Evolutionary conservation across 2,113 vertebrate genomes (phyloP), one percentile per base, ranked within the genome.

Genomic region (Brachyhypopomus occidentalis): DNA sequence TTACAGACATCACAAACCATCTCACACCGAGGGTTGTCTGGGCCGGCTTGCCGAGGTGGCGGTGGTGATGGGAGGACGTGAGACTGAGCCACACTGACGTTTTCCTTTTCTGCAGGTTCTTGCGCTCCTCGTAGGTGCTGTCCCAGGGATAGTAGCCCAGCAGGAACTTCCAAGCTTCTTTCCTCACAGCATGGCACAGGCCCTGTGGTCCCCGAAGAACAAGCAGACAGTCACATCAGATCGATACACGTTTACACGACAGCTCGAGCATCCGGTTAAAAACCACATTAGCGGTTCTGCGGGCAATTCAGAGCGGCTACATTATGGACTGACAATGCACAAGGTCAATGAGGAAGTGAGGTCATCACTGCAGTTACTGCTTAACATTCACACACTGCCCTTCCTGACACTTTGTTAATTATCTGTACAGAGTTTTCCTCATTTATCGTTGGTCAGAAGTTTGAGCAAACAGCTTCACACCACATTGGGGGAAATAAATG

Each of bases 121-220:
- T 93, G 90, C 97, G 95, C 87, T 96, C 95, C 81, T 99, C 98
- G 79, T 93, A 92, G 19, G 95, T 95, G 87, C 96, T 97, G 78
- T 95, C 90, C 97, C 98, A 99, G 20, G 96, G 94, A 88, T 95
- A 97, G 87, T 96, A 99, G 0, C 95, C 94, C 88, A 99, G 79
- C 84, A 99, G 94, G 83, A 97, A 98, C 90, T 97, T 99, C 97
- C 97, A 98, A 2, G 91, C 95, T 62, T 97, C 95, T 80, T 96
- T 99, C 90, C 97, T 95, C 75, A 97, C 64, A 0, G 92, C 91
- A 82, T 98, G 95, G 86, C 95, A 95, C 58, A 99, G 93, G 27
- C 96, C 98, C 97, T 99, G 66, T 23, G 16, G 36, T 2, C 62
- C 17, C 56, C 55, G 70, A 17, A 76, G 19, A 16, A 64, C 12